Conservation (phyloP, 2,888 invertebrate species). For the Octodonta nipae region DNA sequence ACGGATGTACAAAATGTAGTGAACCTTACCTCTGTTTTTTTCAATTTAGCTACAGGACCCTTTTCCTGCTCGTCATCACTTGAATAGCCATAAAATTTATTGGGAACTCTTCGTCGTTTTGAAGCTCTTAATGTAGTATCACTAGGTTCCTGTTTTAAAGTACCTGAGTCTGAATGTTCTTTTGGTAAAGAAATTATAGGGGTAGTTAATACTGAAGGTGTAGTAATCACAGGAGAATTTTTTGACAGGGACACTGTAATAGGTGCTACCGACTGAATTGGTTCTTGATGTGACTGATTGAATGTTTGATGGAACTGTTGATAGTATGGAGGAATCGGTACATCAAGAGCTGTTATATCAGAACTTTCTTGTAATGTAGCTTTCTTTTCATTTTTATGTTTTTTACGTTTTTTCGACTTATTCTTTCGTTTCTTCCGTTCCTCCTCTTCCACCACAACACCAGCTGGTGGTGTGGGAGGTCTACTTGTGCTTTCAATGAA, state of each 20-base stretch:
- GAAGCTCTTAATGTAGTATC: constrained; percentile 49
- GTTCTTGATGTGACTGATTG: constrained; percentile 3
- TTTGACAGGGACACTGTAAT: constrained; percentile 26
- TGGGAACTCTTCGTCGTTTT: constrained; percentile 67
- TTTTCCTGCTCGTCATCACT: constrained; percentile 64
- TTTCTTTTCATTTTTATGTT: constrained; percentile 38
- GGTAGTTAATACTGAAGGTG: constrained; percentile 9
- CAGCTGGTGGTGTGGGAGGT: constrained; percentile 48
- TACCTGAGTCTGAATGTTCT: constrained; percentile 8
- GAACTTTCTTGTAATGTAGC: constrained; percentile 34
- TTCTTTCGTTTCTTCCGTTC: constrained; percentile 47
- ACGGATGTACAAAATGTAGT: too few species aligned
- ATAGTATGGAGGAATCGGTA: constrained; percentile 24
- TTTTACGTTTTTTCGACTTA: constrained; percentile 37
- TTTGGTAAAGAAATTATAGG: constrained; percentile 8
- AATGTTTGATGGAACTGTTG: constrained; percentile 20
- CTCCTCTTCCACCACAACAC: constrained; percentile 31
- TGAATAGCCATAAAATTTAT: constrained; percentile 77
- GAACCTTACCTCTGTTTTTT: constrained; percentile 46
- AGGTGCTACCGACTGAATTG: constrained; percentile 23
- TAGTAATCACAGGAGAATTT: constrained; percentile 23
- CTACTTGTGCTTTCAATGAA: constrained; percentile 47
- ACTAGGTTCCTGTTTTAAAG: constrained; percentile 10
- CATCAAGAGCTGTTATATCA: constrained; percentile 33
- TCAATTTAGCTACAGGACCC: constrained; percentile 53